phyloP scores from a whole-genome alignment of 1,140 invertebrate species.

The Reticulitermes speratus region DNA sequence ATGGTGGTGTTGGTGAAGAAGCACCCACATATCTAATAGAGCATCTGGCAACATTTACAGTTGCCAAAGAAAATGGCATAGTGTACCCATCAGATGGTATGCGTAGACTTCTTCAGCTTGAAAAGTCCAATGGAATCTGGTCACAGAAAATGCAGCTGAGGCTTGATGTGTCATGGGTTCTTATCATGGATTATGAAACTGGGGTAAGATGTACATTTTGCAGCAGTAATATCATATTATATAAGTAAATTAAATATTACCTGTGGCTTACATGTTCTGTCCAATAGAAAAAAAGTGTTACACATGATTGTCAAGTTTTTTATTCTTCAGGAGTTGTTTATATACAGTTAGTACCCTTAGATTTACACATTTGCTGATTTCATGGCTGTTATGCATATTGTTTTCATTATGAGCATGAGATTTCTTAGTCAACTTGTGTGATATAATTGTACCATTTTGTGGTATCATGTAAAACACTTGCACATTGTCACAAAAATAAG shows the following conservation, averaged over 20 bases:
- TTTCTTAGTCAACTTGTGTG: too few relatives aligned
- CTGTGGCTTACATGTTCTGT: too few relatives aligned
- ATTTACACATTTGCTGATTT: too few relatives aligned
- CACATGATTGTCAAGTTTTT: too few relatives aligned
- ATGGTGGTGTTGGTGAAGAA: conserved; percentile 52
- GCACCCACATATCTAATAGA: conserved; percentile 86
- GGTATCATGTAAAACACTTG: too few relatives aligned
- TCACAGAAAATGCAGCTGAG: conserved; percentile 96
- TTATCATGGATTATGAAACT: conserved; percentile 96
- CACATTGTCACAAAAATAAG: too few relatives aligned
- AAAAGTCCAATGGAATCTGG: conserved; percentile 98
- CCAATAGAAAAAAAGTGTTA: too few relatives aligned
- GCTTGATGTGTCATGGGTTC: conserved; percentile 83
- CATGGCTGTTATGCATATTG: too few relatives aligned
- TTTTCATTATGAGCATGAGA: too few relatives aligned
- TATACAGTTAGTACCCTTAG: too few relatives aligned
- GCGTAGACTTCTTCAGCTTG: conserved; percentile 88
- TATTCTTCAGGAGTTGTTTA: too few relatives aligned
- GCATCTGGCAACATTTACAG: conserved; percentile 96
- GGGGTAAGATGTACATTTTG: conserved; percentile 65
- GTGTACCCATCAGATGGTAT: conserved; percentile 93
- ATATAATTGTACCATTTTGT: too few relatives aligned
- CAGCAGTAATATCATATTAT: not conserved
- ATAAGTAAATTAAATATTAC: not conserved
- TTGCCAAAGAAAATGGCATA: conserved; percentile 83